These are phyloP conservation scores for Sporophila hypoxantha DNA, from an alignment of 2,113 vertebrate genomes.

Conservation along the genomic window DNA sequence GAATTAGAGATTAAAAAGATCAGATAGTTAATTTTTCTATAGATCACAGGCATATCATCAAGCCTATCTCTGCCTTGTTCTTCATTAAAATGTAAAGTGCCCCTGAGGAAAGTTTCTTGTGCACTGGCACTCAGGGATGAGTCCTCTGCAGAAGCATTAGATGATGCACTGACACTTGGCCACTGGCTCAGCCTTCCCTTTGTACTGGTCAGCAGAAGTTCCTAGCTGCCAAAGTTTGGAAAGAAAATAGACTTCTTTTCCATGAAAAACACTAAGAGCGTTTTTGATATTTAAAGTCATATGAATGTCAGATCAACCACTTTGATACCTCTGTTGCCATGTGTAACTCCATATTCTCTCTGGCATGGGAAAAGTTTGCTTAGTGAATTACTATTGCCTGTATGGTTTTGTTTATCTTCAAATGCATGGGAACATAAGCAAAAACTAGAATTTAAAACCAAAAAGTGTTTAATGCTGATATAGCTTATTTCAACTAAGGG, in stretches of 20 bases:
- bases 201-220: neutral
- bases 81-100: neutral
- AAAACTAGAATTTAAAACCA: neutral
- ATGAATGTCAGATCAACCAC: neutral
- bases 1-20: neutral
- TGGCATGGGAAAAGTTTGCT: neutral
- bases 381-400: neutral
- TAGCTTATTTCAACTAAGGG: neutral
- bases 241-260: neutral
- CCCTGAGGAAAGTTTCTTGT: neutral
- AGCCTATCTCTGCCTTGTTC: neutral
- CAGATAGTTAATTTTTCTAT: neutral
- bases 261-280: neutral
- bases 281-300: neutral
- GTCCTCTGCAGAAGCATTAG: neutral
- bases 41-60: neutral
- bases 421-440: neutral
- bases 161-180: neutral
- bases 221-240: neutral
- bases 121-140: neutral
- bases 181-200: neutral
- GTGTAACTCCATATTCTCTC: neutral
- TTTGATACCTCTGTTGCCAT: neutral
- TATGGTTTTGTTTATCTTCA: neutral
- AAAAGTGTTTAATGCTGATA: neutral